These are phyloP conservation scores for Oceanodroma tethys DNA, from an alignment of 2,113 vertebrate species.

Conservation along the genomic window DNA sequence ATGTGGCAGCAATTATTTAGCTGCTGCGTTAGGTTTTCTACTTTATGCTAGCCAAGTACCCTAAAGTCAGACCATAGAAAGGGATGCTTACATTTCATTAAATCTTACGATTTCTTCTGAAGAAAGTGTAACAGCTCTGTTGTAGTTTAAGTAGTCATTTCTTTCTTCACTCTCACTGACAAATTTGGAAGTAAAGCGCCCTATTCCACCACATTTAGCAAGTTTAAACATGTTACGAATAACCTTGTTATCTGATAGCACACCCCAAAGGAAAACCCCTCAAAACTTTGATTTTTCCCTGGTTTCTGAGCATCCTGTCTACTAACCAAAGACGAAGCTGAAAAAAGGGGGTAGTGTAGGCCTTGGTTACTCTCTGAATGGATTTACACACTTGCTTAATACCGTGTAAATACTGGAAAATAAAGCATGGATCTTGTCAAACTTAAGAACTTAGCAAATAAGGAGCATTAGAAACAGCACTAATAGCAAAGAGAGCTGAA, in stretches of 20 bases:
- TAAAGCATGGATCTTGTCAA: constrained; percentile 39
- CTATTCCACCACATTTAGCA: background rate
- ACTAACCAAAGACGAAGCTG: background rate
- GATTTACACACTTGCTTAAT: constrained; percentile 20
- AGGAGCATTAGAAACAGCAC: constrained; percentile 14
- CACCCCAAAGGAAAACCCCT: background rate
- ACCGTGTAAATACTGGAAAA: background rate
- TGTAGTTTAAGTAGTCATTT: background rate
- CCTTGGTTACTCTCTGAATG: background rate
- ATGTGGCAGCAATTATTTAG: constrained; percentile 44
- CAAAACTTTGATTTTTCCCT: background rate
- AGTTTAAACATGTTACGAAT: background rate
- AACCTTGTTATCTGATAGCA: background rate
- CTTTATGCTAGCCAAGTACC: background rate
- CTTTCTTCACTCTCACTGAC: background rate
- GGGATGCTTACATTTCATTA: background rate
- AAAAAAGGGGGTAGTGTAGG: background rate
- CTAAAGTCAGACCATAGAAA: background rate
- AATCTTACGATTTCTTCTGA: background rate
- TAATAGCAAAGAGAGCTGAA: constrained; percentile 32
- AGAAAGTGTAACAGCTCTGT: background rate
- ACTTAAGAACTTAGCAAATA: constrained; percentile 13
- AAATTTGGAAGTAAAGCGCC: background rate
- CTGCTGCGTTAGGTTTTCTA: constrained; percentile 9
- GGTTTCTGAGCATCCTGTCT: background rate